Evolutionary conservation across 2,797 vertebrate genomes (phyloP), one percentile per base, ranked within the genome.

Genomic region (Pseudomugil tenellus): DNA sequence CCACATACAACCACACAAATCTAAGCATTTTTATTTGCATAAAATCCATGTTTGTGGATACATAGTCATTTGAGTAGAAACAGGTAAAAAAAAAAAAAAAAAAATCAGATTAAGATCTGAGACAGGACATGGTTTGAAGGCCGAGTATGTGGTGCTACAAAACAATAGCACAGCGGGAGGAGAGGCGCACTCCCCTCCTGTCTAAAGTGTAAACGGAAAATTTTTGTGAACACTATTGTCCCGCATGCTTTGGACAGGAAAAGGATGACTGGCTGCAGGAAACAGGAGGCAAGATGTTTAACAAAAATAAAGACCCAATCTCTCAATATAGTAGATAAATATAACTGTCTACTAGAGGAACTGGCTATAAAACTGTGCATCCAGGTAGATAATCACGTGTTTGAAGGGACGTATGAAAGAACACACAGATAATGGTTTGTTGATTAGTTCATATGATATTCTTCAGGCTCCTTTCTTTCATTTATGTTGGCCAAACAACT

Each of bases 241-340:
- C 79, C 23, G 43, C 52, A 59, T 29, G 2, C 58, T 59, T 48
- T 56, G 71, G 66, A 74, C 84, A 88, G 90, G 90, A 92, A 92
- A 86, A 53, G 80, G 57, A 74, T 35, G 79, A 78, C 6, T 29
- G 16, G 37, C 64, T 63, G 43, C 52, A 79, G 60, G 72, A 84
- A 49, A 73, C 58, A 84, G 85, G 87, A 86, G 82, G 79, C 71
- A 51, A 63, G 34, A 68, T 28, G 19, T 55, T 63, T 61, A 25
- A 48, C 6, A 63, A 68, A 72, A 81, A 63, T 19, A 41, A 39
- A 48, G 5, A 6, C 1, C 3, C 28, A 28, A 11, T 32, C 39
- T 17, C 26, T 29, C 1, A 55, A 28, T 9, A 39, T 29, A 53
- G 17, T n/a, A 28, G 6, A 1, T 37, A 8, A 63, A 29, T 43